Evolutionary conservation across 2,113 vertebrate genomes (phyloP).

Genomic region (Heloderma charlesbogerti): DNA sequence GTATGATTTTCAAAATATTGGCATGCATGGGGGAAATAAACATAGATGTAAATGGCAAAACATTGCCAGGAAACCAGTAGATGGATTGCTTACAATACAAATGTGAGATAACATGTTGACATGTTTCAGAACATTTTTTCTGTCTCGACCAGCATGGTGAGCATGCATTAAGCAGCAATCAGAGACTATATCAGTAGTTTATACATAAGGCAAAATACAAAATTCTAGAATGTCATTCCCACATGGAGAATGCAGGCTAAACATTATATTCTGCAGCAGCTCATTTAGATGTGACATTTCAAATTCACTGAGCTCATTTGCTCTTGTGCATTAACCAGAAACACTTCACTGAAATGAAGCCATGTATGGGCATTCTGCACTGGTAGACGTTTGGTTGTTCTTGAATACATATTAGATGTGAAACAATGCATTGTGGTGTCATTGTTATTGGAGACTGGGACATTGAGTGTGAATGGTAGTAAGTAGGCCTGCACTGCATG

Average conservation of each 20-base stretch:
- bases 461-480: neutral
- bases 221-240: neutral
- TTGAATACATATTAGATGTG: neutral
- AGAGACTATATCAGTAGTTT: neutral
- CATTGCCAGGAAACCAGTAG: neutral
- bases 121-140: neutral
- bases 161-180: neutral
- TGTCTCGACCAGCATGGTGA: neutral
- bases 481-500: neutral
- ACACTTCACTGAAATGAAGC: neutral
- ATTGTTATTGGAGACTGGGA: neutral
- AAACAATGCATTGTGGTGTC: neutral
- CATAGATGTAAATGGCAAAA: neutral
- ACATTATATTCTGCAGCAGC: neutral
- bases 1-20: neutral
- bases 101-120: constrained; percentile 3
- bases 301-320: constrained; percentile 5
- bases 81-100: neutral
- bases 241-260: neutral
- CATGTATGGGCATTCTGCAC: neutral
- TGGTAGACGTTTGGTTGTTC: neutral
- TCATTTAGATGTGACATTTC: constrained; percentile 20
- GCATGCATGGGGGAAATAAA: neutral
- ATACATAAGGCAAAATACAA: neutral
- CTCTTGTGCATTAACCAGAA: neutral